A percentile compares a stretch with the other conserved stretches of the same genome.
These are phyloP conservation scores for Drosophila pallidifrons DNA, from an alignment of 1,140 invertebrate genomes.

Conservation along the genomic window DNA sequence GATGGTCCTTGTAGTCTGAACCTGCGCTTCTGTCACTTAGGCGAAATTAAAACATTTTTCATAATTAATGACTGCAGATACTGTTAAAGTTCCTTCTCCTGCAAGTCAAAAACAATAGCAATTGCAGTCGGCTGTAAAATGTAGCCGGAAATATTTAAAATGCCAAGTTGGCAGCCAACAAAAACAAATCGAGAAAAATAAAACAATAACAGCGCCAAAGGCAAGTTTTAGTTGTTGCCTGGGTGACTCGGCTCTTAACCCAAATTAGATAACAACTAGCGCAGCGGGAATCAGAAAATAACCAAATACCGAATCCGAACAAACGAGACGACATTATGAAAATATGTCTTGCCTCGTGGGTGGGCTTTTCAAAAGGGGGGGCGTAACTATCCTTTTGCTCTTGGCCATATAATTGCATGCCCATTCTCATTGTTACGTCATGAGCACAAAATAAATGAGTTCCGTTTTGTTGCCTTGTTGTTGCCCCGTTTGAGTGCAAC, in stretches of 20 bases:
- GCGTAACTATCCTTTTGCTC: background rate
- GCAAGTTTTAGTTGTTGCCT: slow-evolving; percentile 28
- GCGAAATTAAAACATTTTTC: slow-evolving; percentile 72
- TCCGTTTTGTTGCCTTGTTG: slow-evolving; percentile 51
- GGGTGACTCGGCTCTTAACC: slow-evolving; percentile 53
- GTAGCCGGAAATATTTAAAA: slow-evolving; percentile 77
- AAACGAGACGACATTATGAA: slow-evolving; percentile 24
- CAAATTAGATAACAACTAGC: slow-evolving; percentile 73
- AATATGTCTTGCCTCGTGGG: slow-evolving; percentile 20
- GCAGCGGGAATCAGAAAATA: slow-evolving; percentile 40
- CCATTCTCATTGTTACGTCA: slow-evolving; percentile 65
- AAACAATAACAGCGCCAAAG: slow-evolving; percentile 18
- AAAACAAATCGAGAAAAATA: slow-evolving; percentile 22
- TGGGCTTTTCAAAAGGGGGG: background rate
- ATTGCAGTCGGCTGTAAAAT: slow-evolving; percentile 50
- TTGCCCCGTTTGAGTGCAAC: background rate
- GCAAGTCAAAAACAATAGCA: slow-evolving; percentile 64
- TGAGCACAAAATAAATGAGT: slow-evolving; percentile 69
- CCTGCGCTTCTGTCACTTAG: slow-evolving; percentile 24
- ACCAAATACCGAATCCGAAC: slow-evolving; percentile 34
- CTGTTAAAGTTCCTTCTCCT: slow-evolving; percentile 48
- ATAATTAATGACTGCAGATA: slow-evolving; percentile 76
- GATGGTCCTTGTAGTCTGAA: slow-evolving; percentile 39
- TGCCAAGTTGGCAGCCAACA: slow-evolving; percentile 38
- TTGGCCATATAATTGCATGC: slow-evolving; percentile 58